Evolutionary conservation across 2,113 vertebrate genomes (phyloP), one percentile per base, ranked within the genome.

Genomic region (Eolophus roseicapilla): DNA sequence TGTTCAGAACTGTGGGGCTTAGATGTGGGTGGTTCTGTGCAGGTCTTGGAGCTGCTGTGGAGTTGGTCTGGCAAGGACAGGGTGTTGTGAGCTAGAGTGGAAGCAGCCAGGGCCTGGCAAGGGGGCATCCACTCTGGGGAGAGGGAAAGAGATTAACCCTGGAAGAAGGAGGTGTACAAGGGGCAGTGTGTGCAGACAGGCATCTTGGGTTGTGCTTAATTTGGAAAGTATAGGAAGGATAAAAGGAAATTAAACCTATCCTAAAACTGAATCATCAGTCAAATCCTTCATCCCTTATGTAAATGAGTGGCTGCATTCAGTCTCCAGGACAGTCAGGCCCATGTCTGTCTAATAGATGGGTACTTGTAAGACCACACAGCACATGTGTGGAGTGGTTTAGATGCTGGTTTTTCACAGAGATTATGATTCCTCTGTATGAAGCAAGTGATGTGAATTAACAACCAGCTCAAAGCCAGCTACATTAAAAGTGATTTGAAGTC

Each of bases 271-370:
- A 19, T 41, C 5, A 10, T 62, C 53, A 78, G 37, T 31, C 6
- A 62, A 49, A 76, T 43, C 13, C 12, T 33, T n/a, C 47, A 69
- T 33, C 14, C 23, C 10, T 73, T 37, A 13, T 15, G 81, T 41
- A 41, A 82, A 68, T 20, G 2, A 82, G 35, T 2, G 2, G 35
- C 29, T 63, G 28, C 41, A 50, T 20, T 46, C 28, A 69, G 64
- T 39, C 50, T 60, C 4, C 0, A 6, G 43, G 59, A 47, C 25
- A 15, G 6, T 3, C 10, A 3, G 39, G 17, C 28, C 23, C 5
- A 8, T 0, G 1, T n/a, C 8, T 31, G 39, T 39, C 18, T 28
- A 1, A 41, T 14, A 28, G 50, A 20, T 24, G 10, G 13, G 35
- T 50, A n/a, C 20, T 23, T 59, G 10, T 6, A 59, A 23, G 33